These are phyloP conservation scores for Circaetus cinerascens DNA, from an alignment of 2,113 vertebrate species.

Conservation along the genomic window DNA sequence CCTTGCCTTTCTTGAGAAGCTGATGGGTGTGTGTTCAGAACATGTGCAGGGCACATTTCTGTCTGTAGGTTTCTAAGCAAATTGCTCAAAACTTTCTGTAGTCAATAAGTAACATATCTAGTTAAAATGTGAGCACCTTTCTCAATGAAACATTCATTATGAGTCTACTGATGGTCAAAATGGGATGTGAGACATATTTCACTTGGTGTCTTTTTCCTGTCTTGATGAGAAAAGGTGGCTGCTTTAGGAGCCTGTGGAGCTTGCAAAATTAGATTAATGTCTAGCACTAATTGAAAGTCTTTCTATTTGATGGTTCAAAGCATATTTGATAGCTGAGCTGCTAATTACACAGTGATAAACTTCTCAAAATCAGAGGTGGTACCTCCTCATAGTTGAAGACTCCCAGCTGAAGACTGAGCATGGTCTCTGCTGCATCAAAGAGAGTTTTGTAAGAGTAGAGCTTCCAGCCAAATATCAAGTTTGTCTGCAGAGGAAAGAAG, in stretches of 20 bases:
- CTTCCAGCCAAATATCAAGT: conserved; percentile 93
- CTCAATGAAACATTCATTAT: not conserved
- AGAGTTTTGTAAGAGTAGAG: conserved; percentile 90
- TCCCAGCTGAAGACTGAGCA: conserved; percentile 92
- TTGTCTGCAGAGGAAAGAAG: conserved; percentile 79
- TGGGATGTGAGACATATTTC: not conserved
- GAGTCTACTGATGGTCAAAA: not conserved
- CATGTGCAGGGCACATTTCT: not conserved
- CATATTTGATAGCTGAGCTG: not conserved
- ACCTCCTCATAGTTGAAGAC: conserved; percentile 98
- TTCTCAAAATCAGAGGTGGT: not conserved
- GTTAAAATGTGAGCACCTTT: not conserved
- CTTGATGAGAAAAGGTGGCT: not conserved
- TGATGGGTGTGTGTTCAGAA: not conserved
- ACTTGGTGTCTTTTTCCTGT: not conserved
- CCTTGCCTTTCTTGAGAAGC: not conserved
- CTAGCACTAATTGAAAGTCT: not conserved
- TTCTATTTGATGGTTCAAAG: not conserved
- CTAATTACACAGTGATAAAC: not conserved
- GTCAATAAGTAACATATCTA: not conserved
- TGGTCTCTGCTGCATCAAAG: conserved; percentile 85
- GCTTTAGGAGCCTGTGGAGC: not conserved
- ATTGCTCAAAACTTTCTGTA: not conserved
- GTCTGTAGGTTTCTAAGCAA: not conserved
- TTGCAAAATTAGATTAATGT: not conserved